phyloP scores from a whole-genome alignment of 2,113 vertebrate genomes.

The Rhipidura dahli region DNA sequence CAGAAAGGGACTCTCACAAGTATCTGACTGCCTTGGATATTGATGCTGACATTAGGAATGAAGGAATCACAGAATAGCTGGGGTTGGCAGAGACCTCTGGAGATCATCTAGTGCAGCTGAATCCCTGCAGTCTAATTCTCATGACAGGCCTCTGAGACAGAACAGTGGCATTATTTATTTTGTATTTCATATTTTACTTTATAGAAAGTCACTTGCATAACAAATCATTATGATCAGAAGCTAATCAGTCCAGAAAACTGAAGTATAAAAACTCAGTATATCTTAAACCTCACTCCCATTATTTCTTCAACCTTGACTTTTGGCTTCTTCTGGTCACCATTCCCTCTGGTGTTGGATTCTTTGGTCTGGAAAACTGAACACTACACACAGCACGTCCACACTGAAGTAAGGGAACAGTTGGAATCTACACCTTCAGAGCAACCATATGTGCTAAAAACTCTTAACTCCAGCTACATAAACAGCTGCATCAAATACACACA shows the following conservation, averaged over 20 bases:
- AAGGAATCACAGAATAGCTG: background rate
- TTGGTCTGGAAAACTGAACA: background rate
- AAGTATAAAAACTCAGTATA: background rate
- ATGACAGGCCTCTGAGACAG: background rate
- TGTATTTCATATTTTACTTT: background rate
- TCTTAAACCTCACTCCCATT: background rate
- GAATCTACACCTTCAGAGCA: background rate
- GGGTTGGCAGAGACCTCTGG: background rate
- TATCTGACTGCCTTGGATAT: background rate
- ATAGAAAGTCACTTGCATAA: background rate
- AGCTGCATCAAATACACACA: background rate
- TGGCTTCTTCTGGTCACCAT: background rate
- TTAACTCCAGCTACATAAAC: background rate
- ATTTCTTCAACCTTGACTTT: background rate
- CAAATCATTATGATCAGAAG: background rate
- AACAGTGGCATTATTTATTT: background rate
- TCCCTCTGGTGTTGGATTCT: background rate
- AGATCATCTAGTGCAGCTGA: background rate
- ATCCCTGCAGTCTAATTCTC: background rate
- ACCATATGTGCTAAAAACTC: background rate
- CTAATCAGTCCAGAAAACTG: background rate
- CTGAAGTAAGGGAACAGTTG: background rate
- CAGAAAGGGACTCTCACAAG: background rate
- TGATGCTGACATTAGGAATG: background rate
- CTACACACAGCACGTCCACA: rapidly evolving